These are phyloP conservation scores for Ataeniobius toweri DNA, from an alignment of 2,797 vertebrate genomes.

Conservation along the genomic window DNA sequence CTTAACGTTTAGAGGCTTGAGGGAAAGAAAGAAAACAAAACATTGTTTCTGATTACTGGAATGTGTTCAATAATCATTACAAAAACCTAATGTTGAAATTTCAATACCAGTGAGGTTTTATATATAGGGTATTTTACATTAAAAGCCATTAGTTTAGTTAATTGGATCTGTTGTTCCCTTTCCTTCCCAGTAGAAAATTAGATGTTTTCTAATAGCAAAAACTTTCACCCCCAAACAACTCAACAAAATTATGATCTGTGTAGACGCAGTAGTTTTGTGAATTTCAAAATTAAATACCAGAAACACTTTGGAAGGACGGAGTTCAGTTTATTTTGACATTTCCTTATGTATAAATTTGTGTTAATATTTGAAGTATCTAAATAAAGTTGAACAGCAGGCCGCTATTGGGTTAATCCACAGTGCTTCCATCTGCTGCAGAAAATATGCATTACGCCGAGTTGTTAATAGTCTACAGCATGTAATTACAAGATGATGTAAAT, in stretches of 20 bases:
- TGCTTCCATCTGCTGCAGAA: constrained; percentile 66
- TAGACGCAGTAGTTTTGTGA: background rate
- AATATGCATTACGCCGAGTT: constrained; percentile 72
- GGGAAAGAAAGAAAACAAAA: no score
- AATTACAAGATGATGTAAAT: constrained; percentile 83
- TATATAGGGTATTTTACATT: background rate
- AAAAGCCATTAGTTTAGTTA: background rate
- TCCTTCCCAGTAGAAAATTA: background rate
- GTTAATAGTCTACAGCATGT: constrained; percentile 86
- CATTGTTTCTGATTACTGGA: constrained; percentile 10
- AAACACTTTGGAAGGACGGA: background rate
- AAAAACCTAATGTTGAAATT: background rate
- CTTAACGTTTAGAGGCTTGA: background rate
- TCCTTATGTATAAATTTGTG: background rate
- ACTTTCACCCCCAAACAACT: background rate
- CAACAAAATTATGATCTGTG: background rate
- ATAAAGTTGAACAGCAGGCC: constrained; percentile 42
- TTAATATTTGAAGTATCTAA: constrained; percentile 14
- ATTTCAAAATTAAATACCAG: background rate
- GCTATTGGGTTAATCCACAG: constrained; percentile 52
- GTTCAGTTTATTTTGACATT: background rate
- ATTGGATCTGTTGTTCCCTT: background rate
- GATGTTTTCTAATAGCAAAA: background rate
- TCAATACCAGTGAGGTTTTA: background rate
- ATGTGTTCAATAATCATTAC: constrained; percentile 1